Evolutionary conservation across 2,888 invertebrate genomes (phyloP).

Genomic region (Micoletzkya japonica): DNA sequence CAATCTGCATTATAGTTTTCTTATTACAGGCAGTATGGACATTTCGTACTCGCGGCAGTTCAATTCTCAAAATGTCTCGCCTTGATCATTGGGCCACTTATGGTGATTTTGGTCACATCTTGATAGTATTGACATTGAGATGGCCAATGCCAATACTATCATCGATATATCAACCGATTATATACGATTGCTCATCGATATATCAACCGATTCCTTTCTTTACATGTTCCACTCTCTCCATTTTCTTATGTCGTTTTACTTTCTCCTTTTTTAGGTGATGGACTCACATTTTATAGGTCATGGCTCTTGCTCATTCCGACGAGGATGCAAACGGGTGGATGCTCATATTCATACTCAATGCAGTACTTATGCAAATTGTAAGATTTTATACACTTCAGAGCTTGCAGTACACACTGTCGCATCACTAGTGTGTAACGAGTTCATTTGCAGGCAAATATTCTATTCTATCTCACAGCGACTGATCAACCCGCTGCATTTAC

Average conservation of each 20-base stretch:
- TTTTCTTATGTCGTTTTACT: constrained; percentile 3
- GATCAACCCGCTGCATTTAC: constrained; percentile 51
- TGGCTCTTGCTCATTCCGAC: constrained; percentile 5
- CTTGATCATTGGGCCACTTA: constrained; percentile 51
- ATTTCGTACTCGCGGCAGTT: constrained; percentile 52
- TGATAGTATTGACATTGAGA: not conserved
- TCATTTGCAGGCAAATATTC: constrained; percentile 43
- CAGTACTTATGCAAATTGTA: constrained; percentile 37
- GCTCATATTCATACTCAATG: constrained; percentile 35
- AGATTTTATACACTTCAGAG: constrained; percentile 4
- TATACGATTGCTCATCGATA: not conserved
- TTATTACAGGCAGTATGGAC: constrained; percentile 46
- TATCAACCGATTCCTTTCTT: no score
- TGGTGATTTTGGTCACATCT: constrained; percentile 32
- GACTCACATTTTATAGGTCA: not conserved
- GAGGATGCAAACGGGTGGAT: constrained; percentile 23
- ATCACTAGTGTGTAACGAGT: not conserved
- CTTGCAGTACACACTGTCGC: not conserved
- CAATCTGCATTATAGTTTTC: not conserved
- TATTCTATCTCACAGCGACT: constrained; percentile 46
- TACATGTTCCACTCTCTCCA: not conserved
- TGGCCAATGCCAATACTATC: not conserved
- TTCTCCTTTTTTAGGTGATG: constrained; percentile 7
- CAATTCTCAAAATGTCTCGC: constrained; percentile 59
- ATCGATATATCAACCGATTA: not conserved